A percentile compares a stretch with the other conserved stretches of the same genome.
These are phyloP conservation scores for Lutra lutra DNA, from an alignment of 2,797 vertebrate genomes.

Conservation along the genomic window DNA sequence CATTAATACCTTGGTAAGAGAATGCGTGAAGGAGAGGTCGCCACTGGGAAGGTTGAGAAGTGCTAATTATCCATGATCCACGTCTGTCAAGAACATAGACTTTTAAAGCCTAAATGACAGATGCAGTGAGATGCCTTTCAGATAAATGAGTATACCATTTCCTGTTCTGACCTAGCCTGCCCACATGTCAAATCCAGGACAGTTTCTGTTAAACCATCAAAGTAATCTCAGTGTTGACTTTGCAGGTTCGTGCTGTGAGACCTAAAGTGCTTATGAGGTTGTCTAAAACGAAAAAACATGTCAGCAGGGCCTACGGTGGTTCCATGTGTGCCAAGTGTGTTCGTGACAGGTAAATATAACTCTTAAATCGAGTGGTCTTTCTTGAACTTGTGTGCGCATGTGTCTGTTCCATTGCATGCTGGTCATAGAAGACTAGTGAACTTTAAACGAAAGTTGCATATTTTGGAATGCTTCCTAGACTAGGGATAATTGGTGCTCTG, in stretches of 20 bases:
- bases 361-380: background rate
- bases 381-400: background rate
- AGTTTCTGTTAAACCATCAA: background rate
- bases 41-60: background rate
- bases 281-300: conserved; percentile 98
- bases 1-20: background rate
- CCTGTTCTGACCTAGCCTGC: background rate
- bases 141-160: background rate
- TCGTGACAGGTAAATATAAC: conserved; percentile 93
- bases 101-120: background rate
- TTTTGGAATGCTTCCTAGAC: background rate
- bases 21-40: background rate
- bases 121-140: background rate
- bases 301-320: conserved; percentile 98
- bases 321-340: conserved; percentile 99
- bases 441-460: background rate
- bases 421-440: background rate
- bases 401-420: accelerated
- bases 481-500: background rate
- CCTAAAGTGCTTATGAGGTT: conserved; percentile 99
- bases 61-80: background rate
- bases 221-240: background rate
- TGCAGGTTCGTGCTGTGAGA: conserved; percentile 95
- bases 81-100: background rate
- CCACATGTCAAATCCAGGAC: background rate